Conservation (phyloP, 2,888 invertebrate species). For the Rhorus exstirpatorius region DNA sequence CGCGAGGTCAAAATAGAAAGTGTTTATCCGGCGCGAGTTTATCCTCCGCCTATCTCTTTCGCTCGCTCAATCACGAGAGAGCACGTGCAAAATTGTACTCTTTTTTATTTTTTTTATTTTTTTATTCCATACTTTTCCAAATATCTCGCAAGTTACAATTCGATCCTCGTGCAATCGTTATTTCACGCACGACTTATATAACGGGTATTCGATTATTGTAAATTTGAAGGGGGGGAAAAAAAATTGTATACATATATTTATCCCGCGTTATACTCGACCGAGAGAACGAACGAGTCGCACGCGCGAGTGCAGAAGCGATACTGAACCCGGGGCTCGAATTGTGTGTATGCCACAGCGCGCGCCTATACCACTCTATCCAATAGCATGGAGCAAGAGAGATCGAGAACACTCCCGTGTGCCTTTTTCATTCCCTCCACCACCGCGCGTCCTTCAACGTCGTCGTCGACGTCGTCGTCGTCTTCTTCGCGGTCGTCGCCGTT, state of each 20-base stretch:
- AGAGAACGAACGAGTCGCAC: slow-evolving; percentile 47
- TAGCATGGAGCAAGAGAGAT: slow-evolving; percentile 77
- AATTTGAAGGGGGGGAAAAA: too few relatives aligned
- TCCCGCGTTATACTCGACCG: too few relatives aligned
- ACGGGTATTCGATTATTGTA: too few relatives aligned
- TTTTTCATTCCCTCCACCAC: slow-evolving; percentile 41
- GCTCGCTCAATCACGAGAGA: slow-evolving; percentile 33
- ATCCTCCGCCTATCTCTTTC: slow-evolving; percentile 7
- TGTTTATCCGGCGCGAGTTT: slow-evolving; percentile 72
- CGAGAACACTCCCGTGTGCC: slow-evolving; percentile 29
- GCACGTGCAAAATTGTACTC: slow-evolving; percentile 54
- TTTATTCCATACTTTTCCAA: background rate
- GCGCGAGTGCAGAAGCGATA: slow-evolving; percentile 78
- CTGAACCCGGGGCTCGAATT: slow-evolving; percentile 75
- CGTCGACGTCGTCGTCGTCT: slow-evolving; percentile 35
- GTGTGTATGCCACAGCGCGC: slow-evolving; percentile 82
- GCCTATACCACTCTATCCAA: slow-evolving; percentile 88
- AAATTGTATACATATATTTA: too few relatives aligned
- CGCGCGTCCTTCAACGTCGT: slow-evolving; percentile 50
- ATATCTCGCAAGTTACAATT: background rate
- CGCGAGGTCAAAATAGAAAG: slow-evolving; percentile 82
- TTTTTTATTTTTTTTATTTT: slow-evolving; percentile 1
- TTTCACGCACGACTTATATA: too few relatives aligned
- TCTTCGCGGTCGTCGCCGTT: slow-evolving; percentile 23
- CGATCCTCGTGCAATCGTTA: slow-evolving; percentile 6